A percentile compares a stretch with the other conserved stretches of the same genome.
phyloP scores from a whole-genome alignment of 2,888 invertebrate species.

The Empis stercorea region DNA sequence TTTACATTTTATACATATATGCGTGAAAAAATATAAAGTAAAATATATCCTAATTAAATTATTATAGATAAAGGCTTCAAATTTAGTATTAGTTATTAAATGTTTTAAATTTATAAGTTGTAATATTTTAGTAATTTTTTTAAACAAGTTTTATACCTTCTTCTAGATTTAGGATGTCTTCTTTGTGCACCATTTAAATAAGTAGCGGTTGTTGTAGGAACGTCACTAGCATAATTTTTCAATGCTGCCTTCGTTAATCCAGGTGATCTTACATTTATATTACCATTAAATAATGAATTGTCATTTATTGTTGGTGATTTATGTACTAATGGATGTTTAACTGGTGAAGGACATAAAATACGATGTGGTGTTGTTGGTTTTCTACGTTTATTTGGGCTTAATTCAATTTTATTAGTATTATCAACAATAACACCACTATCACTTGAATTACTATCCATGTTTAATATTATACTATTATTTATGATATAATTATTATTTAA shows the following conservation, averaged over 20 bases:
- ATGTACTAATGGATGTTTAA: constrained; percentile 20
- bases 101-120: no score
- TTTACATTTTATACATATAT: no score
- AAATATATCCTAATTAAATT: no score
- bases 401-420: constrained; percentile 11
- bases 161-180: constrained; percentile 17
- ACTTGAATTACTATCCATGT: constrained; percentile 34
- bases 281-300: not conserved
- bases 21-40: no score
- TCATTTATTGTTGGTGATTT: constrained; percentile 1
- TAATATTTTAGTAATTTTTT: no score
- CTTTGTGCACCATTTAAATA: constrained; percentile 14
- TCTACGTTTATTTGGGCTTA: constrained; percentile 20
- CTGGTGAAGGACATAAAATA: constrained; percentile 38
- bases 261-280: constrained; percentile 1
- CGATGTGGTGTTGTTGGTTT: constrained; percentile 46
- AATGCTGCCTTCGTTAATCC: constrained; percentile 7
- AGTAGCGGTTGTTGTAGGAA: constrained; percentile 8
- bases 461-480: constrained; percentile 15
- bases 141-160: constrained; percentile 12
- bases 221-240: constrained; percentile 9
- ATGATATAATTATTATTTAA: not conserved
- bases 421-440: constrained; percentile 35
- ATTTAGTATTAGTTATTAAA: no score
- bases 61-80: no score